These are phyloP conservation scores for Aphelinus certus DNA, from an alignment of 1,140 invertebrate species.

Conservation along the genomic window DNA sequence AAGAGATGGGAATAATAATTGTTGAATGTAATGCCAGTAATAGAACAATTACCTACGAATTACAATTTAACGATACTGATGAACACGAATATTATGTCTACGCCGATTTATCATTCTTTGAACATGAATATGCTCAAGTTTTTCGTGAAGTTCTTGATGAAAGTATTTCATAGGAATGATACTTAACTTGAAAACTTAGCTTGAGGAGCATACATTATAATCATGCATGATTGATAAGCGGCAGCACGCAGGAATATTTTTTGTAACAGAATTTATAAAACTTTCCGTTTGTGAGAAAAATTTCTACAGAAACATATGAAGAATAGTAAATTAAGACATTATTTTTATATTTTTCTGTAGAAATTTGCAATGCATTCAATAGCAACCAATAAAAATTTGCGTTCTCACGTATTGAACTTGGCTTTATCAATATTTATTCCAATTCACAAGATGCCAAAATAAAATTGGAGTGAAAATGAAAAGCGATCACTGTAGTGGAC, in stretches of 20 bases:
- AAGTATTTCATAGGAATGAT: not conserved
- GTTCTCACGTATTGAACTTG: conserved; percentile 21
- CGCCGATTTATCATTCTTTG: conserved; percentile 25
- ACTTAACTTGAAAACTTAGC: too few species aligned
- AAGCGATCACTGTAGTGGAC: not conserved
- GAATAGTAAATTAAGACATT: not conserved
- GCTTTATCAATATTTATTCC: conserved; percentile 23
- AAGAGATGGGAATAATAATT: conserved; percentile 47
- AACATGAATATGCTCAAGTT: conserved; percentile 16
- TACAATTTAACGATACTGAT: conserved; percentile 42
- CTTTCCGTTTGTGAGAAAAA: not conserved
- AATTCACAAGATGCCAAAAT: conserved; percentile 14
- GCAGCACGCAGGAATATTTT: conserved; percentile 31
- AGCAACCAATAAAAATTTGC: conserved; percentile 22
- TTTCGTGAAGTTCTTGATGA: conserved; percentile 29
- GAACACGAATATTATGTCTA: conserved; percentile 43
- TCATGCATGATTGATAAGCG: not conserved
- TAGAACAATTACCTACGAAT: conserved; percentile 56
- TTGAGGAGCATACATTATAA: too few species aligned
- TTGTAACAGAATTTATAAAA: conserved; percentile 30
- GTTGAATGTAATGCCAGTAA: conserved; percentile 54
- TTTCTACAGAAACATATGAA: conserved; percentile 32
- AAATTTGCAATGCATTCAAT: conserved; percentile 26
- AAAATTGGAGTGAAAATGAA: conserved; percentile 11
- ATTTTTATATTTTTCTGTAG: conserved; percentile 36